Conservation (phyloP, 1,140 invertebrate genomes). For the Drosophila elegans region DNA sequence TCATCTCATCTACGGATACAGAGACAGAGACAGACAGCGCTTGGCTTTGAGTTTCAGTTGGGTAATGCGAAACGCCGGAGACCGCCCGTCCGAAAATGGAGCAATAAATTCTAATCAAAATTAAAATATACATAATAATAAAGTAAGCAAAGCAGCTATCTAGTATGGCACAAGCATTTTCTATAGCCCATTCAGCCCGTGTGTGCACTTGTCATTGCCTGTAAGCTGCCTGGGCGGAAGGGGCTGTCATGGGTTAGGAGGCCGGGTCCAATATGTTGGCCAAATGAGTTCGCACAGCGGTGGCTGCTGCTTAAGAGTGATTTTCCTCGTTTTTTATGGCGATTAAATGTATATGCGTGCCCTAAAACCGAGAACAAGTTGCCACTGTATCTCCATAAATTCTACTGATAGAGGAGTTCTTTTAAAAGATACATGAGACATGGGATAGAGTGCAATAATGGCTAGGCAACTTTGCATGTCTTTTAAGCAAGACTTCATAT, state of each 20-base stretch:
- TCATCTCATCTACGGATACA: constrained; percentile 28
- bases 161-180: constrained; percentile 36
- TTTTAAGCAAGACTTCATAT: neutral
- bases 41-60: constrained; percentile 69
- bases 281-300: constrained; percentile 21
- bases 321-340: constrained; percentile 4
- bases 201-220: constrained; percentile 56
- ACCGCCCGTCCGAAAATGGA: constrained; percentile 58
- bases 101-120: constrained; percentile 83
- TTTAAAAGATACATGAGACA: neutral
- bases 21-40: constrained; percentile 30
- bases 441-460: neutral
- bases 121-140: constrained; percentile 78
- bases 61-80: constrained; percentile 49
- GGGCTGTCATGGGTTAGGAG: constrained; percentile 6
- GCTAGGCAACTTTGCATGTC: neutral
- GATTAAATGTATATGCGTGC: neutral
- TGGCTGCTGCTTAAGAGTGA: constrained; percentile 16
- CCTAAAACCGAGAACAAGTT: constrained; percentile 14
- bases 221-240: constrained; percentile 10
- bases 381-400: constrained; percentile 31
- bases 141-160: constrained; percentile 62
- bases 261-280: constrained; percentile 18
- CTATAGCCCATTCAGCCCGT: constrained; percentile 59
- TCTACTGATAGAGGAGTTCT: constrained; percentile 20